These are phyloP conservation scores for Esox masquinongy DNA, from an alignment of 2,797 vertebrate species.

Conservation along the genomic window DNA sequence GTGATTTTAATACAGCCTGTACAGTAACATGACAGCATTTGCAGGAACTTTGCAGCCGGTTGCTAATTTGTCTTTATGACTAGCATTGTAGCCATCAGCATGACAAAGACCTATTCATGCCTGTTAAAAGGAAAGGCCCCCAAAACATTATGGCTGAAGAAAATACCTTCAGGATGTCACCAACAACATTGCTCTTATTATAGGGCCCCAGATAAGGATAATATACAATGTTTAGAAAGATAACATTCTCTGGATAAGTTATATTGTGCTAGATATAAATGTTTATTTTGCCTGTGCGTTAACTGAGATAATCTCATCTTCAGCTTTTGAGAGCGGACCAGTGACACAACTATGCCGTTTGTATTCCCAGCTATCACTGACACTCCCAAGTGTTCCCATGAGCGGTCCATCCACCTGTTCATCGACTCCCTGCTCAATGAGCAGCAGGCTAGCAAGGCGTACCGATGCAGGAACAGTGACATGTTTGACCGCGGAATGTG, in stretches of 20 bases:
- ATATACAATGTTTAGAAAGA: not conserved
- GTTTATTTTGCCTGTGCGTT: not conserved
- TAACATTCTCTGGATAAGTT: not conserved
- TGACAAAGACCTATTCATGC: slow-evolving; percentile 31
- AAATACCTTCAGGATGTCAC: slow-evolving; percentile 15
- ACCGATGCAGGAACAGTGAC: slow-evolving; percentile 85
- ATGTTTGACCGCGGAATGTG: slow-evolving; percentile 92
- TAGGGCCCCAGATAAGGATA: slow-evolving; percentile 5
- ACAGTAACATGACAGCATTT: not conserved
- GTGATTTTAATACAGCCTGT: not conserved
- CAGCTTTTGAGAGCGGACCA: not conserved
- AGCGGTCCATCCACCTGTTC: slow-evolving; percentile 92
- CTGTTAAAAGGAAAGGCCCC: slow-evolving; percentile 28
- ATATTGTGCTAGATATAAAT: not conserved
- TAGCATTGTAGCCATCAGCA: slow-evolving; percentile 30
- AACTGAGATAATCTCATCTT: not conserved
- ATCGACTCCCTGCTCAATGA: slow-evolving; percentile 92
- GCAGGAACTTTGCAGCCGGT: slow-evolving; percentile 10
- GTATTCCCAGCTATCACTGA: slow-evolving; percentile 81
- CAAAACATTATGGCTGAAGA: slow-evolving; percentile 27
- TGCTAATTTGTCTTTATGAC: slow-evolving; percentile 33
- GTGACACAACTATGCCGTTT: not conserved
- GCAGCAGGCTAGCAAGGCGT: slow-evolving; percentile 83
- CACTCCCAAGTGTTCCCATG: slow-evolving; percentile 91
- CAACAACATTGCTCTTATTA: slow-evolving; percentile 6